A percentile compares a stretch with the other conserved stretches of the same genome.
Evolutionary conservation across 2,797 vertebrate genomes (phyloP).

Genomic region (Jordanella pulchra): DNA sequence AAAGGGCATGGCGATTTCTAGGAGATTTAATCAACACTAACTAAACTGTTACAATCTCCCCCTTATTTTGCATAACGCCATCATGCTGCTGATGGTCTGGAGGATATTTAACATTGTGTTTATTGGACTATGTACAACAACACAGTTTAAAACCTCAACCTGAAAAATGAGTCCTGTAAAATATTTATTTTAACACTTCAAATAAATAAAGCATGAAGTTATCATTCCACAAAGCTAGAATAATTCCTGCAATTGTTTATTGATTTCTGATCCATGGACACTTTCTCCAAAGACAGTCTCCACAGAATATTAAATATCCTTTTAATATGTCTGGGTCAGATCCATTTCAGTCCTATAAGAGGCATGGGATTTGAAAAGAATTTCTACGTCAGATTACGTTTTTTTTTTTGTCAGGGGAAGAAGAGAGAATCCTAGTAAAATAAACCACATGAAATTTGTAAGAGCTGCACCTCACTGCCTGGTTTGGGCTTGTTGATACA

Average conservation of each 20-base stretch:
- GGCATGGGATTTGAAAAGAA: slow-evolving; percentile 37
- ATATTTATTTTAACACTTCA: not conserved
- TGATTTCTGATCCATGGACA: slow-evolving; percentile 20
- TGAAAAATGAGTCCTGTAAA: not conserved
- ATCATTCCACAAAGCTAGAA: not conserved
- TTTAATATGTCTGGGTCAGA: slow-evolving; percentile 28
- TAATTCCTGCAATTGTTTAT: slow-evolving; percentile 8
- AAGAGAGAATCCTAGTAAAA: slow-evolving; percentile 59
- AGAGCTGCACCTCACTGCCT: slow-evolving; percentile 43
- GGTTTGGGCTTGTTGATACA: slow-evolving; percentile 65
- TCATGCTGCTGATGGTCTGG: not conserved
- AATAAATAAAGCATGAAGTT: not conserved
- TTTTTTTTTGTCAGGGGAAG: slow-evolving; percentile 20
- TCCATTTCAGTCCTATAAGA: slow-evolving; percentile 17
- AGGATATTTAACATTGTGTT: not conserved
- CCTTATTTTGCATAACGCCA: not conserved
- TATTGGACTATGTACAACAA: not conserved
- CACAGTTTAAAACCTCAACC: not conserved
- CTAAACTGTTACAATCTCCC: not conserved
- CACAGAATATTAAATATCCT: slow-evolving; percentile 13
- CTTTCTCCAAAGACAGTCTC: slow-evolving; percentile 16
- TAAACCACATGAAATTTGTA: slow-evolving; percentile 59
- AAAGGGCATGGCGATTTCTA: not conserved
- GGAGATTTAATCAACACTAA: not conserved
- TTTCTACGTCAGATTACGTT: slow-evolving; percentile 21